Conservation (phyloP, 2,888 invertebrate genomes). For the Clostera curtula region DNA sequence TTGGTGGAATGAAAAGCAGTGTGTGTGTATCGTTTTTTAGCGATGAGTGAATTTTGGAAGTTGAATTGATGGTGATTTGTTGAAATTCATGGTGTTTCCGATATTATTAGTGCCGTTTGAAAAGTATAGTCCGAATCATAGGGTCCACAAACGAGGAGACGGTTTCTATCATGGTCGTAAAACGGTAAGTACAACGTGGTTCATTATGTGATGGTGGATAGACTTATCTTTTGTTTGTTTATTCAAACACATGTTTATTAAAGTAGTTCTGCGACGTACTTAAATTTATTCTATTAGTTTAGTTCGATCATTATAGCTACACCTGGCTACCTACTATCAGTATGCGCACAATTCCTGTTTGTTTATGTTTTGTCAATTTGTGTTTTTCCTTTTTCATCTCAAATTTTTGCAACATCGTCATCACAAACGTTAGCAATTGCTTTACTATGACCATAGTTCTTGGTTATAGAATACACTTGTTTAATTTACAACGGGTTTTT, state of each 20-base stretch:
- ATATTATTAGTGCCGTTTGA: constrained; percentile 59
- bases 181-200: constrained; percentile 60
- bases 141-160: constrained; percentile 73
- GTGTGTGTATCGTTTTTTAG: constrained; percentile 66
- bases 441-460: no score
- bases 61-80: constrained; percentile 64
- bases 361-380: constrained; percentile 25
- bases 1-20: constrained; percentile 59
- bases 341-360: constrained; percentile 22
- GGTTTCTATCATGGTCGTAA: constrained; percentile 76
- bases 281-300: no score
- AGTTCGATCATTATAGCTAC: no score
- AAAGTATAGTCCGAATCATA: constrained; percentile 69
- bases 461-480: no score
- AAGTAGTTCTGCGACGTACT: neutral
- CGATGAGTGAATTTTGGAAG: constrained; percentile 64
- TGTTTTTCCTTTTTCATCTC: constrained; percentile 3
- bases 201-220: constrained; percentile 5
- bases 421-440: no score
- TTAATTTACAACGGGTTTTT: constrained; percentile 12
- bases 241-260: neutral
- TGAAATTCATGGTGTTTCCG: constrained; percentile 70
- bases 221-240: no score
- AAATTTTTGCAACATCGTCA: no score
- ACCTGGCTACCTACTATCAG: no score